Base-by-base conservation (phyloP, 2,113 vertebrate species). In the Leucopsar rothschildi region DNA sequence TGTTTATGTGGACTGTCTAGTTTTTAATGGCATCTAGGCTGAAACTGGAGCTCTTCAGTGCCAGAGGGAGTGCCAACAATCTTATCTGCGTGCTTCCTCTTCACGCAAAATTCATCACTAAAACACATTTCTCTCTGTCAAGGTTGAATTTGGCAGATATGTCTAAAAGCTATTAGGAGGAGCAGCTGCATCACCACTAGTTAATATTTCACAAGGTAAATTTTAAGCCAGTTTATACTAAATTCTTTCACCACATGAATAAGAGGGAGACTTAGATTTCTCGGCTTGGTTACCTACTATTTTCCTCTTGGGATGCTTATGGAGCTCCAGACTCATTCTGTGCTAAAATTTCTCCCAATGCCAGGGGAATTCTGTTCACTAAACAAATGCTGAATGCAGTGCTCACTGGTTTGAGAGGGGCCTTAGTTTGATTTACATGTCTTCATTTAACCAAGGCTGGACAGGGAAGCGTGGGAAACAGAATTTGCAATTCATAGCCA, bases 191-290 rank as follows among this genome's bases (percentile, higher is more conserved):
- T 12, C 65, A 63, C 37, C 17, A 45, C 56, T 57, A 49, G 33
- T 88, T 88, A 83, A 73, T 91, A 88, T 95, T 91, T 91, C 77
- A 89, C 60, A 52, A 82, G 24, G 29, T 63, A 45, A 73, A 73
- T 88, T 95, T 91, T 56, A 82, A 82, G 29, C 25, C 7, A 59
- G 33, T 94, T 88, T 71, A 27, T 65, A 50, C 21, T 31, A 66
- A 84, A 39, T 70, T 80, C 27, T 88, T 94, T 78, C 20, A 64
- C 47, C 2, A 1, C 24, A 17, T 63, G 17, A 17, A 11, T 71
- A 52, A 82, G 50, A 82, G 44, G 66, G 42, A 86, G 29, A 44
- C 45, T 80, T 69, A 57, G 39, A 28, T 86, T 96, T 81, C 80
- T 81, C 0, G 0, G n/a, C 29, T 63, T 83, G 23, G 10, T 66